phyloP scores from a whole-genome alignment of 2,888 invertebrate species.

The Xestobium rufovillosum region DNA sequence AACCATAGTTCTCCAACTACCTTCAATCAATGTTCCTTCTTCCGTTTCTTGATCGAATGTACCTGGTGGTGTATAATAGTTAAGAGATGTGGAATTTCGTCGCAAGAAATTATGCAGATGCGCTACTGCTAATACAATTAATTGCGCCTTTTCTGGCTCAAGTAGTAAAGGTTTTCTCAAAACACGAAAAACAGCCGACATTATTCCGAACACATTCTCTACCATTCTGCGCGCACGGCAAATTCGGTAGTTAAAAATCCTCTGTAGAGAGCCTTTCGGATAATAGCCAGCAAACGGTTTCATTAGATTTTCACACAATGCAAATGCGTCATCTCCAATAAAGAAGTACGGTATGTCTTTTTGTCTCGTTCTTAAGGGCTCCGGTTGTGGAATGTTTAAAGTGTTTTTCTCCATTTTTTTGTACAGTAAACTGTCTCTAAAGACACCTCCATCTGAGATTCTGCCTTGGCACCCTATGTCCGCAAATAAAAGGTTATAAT shows the following conservation, averaged over 20 bases:
- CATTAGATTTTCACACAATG: constrained; percentile 21
- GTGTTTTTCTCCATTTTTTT: constrained; percentile 12
- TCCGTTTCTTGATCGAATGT: constrained; percentile 24
- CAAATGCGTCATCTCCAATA: constrained; percentile 24
- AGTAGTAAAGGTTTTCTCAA: constrained; percentile 24
- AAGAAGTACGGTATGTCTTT: constrained; percentile 26
- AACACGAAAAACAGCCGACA: constrained; percentile 24
- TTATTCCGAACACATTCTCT: no score
- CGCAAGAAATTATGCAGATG: constrained; percentile 16
- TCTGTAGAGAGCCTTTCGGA: constrained; percentile 15
- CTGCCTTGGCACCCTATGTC: no score
- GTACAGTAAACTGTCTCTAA: no score
- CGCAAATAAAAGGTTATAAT: no score
- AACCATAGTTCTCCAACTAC: constrained; percentile 23
- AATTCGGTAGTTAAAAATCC: constrained; percentile 28
- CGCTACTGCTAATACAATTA: constrained; percentile 24
- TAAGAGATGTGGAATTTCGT: constrained; percentile 21
- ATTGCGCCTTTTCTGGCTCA: constrained; percentile 22
- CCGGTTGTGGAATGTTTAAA: constrained; percentile 13
- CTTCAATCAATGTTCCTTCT: constrained; percentile 19
- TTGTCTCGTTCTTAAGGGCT: constrained; percentile 14
- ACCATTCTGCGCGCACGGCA: no score
- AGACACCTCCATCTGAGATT: no score
- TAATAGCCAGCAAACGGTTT: constrained; percentile 18
- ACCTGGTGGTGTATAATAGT: constrained; percentile 21